A percentile compares a stretch with the other conserved stretches of the same genome.
These are phyloP conservation scores for Thalpophila matura DNA, from an alignment of 2,888 invertebrate genomes.

Conservation along the genomic window DNA sequence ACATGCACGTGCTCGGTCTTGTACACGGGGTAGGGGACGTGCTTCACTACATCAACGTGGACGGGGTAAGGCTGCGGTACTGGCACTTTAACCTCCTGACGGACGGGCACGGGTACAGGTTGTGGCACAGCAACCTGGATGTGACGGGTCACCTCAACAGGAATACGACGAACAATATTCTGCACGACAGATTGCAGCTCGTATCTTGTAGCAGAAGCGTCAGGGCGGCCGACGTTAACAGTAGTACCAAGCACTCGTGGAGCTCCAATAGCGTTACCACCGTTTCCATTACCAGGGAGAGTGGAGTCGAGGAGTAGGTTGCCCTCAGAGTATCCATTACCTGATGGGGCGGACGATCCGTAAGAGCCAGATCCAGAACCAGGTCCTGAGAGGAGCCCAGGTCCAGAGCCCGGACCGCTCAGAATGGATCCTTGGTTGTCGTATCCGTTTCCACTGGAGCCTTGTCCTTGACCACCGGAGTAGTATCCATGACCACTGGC, in stretches of 20 bases:
- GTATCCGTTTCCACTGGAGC: neutral
- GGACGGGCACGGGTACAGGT: slow-evolving; percentile 82
- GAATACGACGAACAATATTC: slow-evolving; percentile 84
- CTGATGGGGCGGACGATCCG: slow-evolving; percentile 36
- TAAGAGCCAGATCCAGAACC: slow-evolving; percentile 33
- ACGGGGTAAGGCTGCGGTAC: slow-evolving; percentile 88
- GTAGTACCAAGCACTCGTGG: slow-evolving; percentile 79
- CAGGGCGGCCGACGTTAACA: slow-evolving; percentile 76
- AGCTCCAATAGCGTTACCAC: slow-evolving; percentile 59
- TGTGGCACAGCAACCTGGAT: slow-evolving; percentile 83
- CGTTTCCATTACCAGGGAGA: slow-evolving; percentile 36
- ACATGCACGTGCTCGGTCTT: slow-evolving; percentile 85
- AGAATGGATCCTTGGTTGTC: slow-evolving; percentile 32
- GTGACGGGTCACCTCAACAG: slow-evolving; percentile 86
- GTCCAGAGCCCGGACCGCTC: slow-evolving; percentile 41
- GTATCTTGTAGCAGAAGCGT: slow-evolving; percentile 75
- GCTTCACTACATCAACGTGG: slow-evolving; percentile 84
- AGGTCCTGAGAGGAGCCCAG: slow-evolving; percentile 44
- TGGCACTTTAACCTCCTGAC: slow-evolving; percentile 83
- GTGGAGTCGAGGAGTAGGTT: slow-evolving; percentile 50
- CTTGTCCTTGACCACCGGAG: neutral
- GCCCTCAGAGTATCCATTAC: slow-evolving; percentile 50
- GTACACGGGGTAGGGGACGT: slow-evolving; percentile 86
- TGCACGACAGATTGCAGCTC: slow-evolving; percentile 86
- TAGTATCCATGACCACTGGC: neutral